Conservation (phyloP, 2,113 vertebrate genomes). For the Saccopteryx bilineata region DNA sequence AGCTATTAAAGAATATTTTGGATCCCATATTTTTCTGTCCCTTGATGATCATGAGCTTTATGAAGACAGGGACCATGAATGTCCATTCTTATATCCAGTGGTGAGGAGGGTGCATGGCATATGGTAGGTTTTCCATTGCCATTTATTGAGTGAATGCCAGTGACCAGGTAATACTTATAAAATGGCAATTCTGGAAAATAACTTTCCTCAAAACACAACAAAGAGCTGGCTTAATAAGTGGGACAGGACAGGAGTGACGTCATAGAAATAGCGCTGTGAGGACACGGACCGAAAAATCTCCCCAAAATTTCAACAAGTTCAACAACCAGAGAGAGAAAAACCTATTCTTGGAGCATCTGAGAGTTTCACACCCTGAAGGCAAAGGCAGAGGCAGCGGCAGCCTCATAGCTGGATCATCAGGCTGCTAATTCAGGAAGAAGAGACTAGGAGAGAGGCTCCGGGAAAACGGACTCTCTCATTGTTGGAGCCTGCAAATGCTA, state of each 20-base stretch:
- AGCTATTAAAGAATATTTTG: not conserved
- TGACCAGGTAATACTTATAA: not conserved
- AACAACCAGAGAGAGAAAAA: too few relatives aligned
- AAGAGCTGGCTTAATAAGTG: conserved; percentile 19
- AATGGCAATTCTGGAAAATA: conserved; percentile 17
- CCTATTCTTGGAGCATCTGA: too few relatives aligned
- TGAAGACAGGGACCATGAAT: not conserved
- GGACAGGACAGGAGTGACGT: not conserved
- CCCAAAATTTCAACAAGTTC: too few relatives aligned
- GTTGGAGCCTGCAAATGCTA: too few relatives aligned
- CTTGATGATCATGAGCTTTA: not conserved
- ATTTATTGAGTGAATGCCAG: not conserved
- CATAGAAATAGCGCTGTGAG: not conserved
- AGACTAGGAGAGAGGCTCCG: too few relatives aligned
- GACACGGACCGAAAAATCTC: too few relatives aligned
- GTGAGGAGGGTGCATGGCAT: not conserved
- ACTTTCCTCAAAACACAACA: not conserved
- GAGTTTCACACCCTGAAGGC: too few relatives aligned
- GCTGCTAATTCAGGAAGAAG: too few relatives aligned
- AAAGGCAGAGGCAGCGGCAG: too few relatives aligned
- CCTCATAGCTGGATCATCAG: too few relatives aligned
- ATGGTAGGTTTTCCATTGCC: not conserved
- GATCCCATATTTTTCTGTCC: not conserved
- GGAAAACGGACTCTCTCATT: too few relatives aligned
- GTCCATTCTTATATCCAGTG: not conserved